Percentiles rank a stretch among this genome's conserved stretches.
Evolutionary conservation across 2,888 invertebrate genomes (phyloP).

Genomic region (Oxycera nigricornis): DNA sequence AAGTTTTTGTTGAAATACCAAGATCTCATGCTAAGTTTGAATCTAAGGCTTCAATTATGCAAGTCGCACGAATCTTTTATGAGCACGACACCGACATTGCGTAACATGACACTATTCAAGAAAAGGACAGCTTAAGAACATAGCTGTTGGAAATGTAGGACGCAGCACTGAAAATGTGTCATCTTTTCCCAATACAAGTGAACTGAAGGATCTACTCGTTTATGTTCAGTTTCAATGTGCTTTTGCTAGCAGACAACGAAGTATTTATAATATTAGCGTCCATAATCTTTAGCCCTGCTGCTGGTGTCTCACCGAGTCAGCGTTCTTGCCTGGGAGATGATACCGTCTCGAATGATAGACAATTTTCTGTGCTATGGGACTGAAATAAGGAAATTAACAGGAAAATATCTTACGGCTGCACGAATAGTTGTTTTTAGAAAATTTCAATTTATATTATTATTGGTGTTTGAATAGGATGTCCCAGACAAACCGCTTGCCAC

Average conservation of each 20-base stretch:
- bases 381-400: slow-evolving; percentile 31
- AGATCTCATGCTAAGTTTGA: background rate
- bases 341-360: slow-evolving; percentile 1
- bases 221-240: too few species aligned
- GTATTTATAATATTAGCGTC: background rate
- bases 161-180: too few species aligned
- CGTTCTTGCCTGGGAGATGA: background rate
- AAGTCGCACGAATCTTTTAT: background rate
- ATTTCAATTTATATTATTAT: background rate
- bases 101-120: background rate
- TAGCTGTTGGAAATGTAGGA: too few species aligned
- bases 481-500: too few species aligned
- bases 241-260: slow-evolving; percentile 1
- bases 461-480: too few species aligned
- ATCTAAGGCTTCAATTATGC: slow-evolving; percentile 7
- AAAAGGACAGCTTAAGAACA: background rate
- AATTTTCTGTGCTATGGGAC: background rate
- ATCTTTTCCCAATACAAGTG: too few species aligned
- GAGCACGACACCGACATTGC: background rate
- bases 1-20: background rate
- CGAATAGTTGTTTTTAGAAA: slow-evolving; percentile 22
- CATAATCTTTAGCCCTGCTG: background rate
- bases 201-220: too few species aligned
- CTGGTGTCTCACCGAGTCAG: background rate
- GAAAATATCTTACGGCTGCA: slow-evolving; percentile 27